Evolutionary conservation across 2,113 vertebrate species (phyloP).

Genomic region (Bos taurus): DNA sequence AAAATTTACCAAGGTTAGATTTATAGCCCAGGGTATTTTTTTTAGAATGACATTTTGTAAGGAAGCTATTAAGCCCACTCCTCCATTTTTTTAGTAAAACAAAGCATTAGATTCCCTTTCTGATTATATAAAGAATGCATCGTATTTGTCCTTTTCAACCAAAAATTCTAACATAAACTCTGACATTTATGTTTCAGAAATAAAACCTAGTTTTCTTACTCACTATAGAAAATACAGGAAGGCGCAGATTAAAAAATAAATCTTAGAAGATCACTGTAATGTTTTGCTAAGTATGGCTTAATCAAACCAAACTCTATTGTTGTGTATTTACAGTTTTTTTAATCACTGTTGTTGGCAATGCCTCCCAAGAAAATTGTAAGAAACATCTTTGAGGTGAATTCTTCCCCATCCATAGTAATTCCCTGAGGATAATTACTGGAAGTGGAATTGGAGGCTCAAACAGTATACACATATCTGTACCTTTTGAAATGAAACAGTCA

Average conservation of each 20-base stretch:
- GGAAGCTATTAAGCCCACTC: not conserved
- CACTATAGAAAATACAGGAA: not conserved
- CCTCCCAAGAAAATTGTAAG: not conserved
- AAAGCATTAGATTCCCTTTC: not conserved
- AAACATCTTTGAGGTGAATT: not conserved
- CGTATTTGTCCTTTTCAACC: not conserved
- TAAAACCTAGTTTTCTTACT: not conserved
- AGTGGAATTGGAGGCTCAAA: not conserved
- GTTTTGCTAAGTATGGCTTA: not conserved
- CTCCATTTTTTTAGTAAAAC: not conserved
- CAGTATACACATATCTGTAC: rapidly evolving
- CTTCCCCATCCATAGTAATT: not conserved
- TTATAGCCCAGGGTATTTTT: not conserved
- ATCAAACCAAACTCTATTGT: not conserved
- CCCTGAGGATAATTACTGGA: not conserved
- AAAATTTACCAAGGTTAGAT: not conserved
- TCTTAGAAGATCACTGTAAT: not conserved
- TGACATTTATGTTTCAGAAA: not conserved
- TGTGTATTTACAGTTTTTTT: not conserved
- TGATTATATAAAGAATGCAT: not conserved
- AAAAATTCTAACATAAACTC: not conserved
- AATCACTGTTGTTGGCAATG: not conserved
- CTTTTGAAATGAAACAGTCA: not conserved
- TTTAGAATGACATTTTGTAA: not conserved
- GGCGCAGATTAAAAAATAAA: not conserved